Evolutionary conservation across 2,113 vertebrate species (phyloP), one percentile per base, ranked within the genome.

Genomic region (Chelonoidis abingdonii): DNA sequence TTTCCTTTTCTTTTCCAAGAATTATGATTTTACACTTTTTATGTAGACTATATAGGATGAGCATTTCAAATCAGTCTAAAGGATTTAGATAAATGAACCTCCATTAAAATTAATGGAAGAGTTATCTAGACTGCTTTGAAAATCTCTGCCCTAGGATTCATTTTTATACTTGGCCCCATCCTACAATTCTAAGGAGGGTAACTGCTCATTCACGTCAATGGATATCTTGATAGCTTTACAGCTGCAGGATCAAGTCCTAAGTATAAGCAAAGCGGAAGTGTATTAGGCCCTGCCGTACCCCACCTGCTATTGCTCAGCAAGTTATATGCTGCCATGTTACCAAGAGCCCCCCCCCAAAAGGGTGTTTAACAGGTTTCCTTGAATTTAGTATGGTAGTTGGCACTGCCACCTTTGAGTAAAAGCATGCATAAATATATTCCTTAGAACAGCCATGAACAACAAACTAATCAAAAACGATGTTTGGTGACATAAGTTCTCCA

Each of bases 291-390:
- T 31, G 57, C 27, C 27, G 2, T 59, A 29, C 5, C n/a, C 1
- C 5, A 6, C 12, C 9, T 89, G 29, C 91, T 80, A 82, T 47
- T 47, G 47, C 47, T 47, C 47, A 47, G 44, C 85, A 85, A 80
- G 83, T 88, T 84, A 62, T 38, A 88, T 53, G n/a, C 65, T 78
- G 79, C 56, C 59, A 83, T 91, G 95, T 91, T 91, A 79, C 57
- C 57, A 94, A 65, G n/a, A 93, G 79, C 72, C 53, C 57, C 92
- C 93, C 75, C 89, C 75, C n/a, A 81, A 47, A 84, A 95, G 53
- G 86, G 88, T 89, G 89, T 94, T 97, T 94, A 96, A 80, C 78
- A 93, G 92, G 79, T 78, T 92, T 93, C 29, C 47, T 83, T 84
- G 25, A 88, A 62, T 88, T 89, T 87, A 50, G 69, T 80, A 95